These are phyloP conservation scores for Patella vulgata DNA, from an alignment of 1,140 invertebrate species.

Conservation along the genomic window DNA sequence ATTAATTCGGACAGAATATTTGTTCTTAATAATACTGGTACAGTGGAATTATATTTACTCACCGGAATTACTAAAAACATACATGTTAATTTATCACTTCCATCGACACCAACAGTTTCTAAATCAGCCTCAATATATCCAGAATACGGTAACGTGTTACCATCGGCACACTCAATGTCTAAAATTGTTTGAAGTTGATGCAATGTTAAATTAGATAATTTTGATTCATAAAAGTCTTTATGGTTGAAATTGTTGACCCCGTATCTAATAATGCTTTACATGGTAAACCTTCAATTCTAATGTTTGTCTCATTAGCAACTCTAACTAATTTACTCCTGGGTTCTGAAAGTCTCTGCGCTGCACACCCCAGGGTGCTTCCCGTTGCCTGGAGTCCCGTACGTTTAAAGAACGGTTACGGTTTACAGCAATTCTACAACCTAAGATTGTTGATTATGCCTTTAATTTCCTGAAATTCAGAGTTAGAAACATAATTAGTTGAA, in stretches of 20 bases:
- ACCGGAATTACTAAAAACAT: too few relatives aligned
- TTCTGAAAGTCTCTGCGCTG: neutral
- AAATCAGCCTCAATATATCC: slow-evolving; percentile 20
- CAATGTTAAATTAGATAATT: slow-evolving; percentile 9
- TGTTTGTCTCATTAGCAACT: neutral
- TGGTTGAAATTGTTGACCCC: slow-evolving; percentile 18
- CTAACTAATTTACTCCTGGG: neutral
- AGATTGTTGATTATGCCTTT: neutral
- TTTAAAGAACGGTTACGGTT: slow-evolving; percentile 11
- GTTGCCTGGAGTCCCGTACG: neutral
- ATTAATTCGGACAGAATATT: slow-evolving; percentile 20
- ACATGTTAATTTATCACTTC: too few relatives aligned
- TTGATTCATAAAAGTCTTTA: slow-evolving; percentile 16
- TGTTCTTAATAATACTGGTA: slow-evolving; percentile 24
- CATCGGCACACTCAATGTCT: slow-evolving; percentile 32
- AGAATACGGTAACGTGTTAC: slow-evolving; percentile 18
- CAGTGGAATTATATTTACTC: slow-evolving; percentile 1
- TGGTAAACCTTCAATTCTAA: neutral
- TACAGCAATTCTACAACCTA: slow-evolving; percentile 4
- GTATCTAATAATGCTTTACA: slow-evolving; percentile 23
- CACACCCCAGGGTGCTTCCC: slow-evolving; percentile 1
- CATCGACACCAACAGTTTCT: too few relatives aligned
- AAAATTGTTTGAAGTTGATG: slow-evolving; percentile 12
- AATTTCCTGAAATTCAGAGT: neutral
- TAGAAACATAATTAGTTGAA: too few relatives aligned